Base-by-base conservation (phyloP, 2,888 invertebrate species). In the Tuta absoluta region DNA sequence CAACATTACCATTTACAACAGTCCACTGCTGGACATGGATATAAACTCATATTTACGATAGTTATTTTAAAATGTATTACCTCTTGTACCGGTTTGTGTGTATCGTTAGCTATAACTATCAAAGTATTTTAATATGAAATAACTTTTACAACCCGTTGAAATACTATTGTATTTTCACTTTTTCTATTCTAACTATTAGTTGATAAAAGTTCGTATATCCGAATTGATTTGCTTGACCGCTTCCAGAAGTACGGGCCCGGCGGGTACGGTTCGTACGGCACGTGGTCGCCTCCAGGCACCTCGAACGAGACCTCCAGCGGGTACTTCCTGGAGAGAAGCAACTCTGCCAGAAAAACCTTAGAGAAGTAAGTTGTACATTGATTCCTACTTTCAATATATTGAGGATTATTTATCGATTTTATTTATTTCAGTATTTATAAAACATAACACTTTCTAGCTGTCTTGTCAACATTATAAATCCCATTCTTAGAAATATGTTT, bases 251-350 rank as follows among this genome's bases (percentile, higher is more conserved):
- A 91, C 69, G 93, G 93, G 48, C 92, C 93, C 11, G 92, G 93
- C 41, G 90, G 92, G 76, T 98, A 98, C 84, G 87, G 87, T 5
- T 95, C 96, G 63, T 98, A 98, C 84, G 97, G 95, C 78, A 96
- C 97, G 68, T 98, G 98, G 97, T 98, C 98, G 79, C 97, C 97
- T 8, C 98, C 98, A 19, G 96, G 97, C 23, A 97, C 97, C 75
- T 98, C 98, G 64, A 98, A 98, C 87, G 98, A 99, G 82, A 97
- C 96, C 21, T 96, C 98, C 41, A 98, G 97, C 82, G 98, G 98
- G 63, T 98, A 97, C 86, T 98, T 97, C 92, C 89, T 99, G 71
- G 98, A 98, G 83, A 93, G 98, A 70, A 98, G 98, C 70, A 97
- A 96, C 81, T 98, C 98, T 71, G 98, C 98, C 0, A 94, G 97